Percentiles rank a stretch among this genome's conserved stretches.
These are phyloP conservation scores for Coluber constrictor DNA, from an alignment of 2,797 vertebrate genomes.

Conservation along the genomic window DNA sequence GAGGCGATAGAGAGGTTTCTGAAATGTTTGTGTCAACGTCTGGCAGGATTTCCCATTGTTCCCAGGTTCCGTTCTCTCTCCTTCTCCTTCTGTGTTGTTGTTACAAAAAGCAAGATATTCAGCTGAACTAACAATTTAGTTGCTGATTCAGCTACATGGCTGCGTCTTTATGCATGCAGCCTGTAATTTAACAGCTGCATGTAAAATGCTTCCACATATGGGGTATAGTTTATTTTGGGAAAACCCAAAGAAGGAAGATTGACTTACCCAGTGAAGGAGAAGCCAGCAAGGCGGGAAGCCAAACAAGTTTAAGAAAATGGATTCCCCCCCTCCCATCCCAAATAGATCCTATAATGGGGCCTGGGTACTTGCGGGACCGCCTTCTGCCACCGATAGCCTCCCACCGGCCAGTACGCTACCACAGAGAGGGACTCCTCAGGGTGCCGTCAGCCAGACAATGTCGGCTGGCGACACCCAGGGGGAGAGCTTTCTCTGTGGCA, in stretches of 20 bases:
- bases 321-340: neutral
- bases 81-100: neutral
- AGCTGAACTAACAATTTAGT: neutral
- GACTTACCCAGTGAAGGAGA: neutral
- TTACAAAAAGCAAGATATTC: neutral
- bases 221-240: neutral
- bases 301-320: neutral
- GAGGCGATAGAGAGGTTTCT: no score
- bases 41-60: neutral
- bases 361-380: no score
- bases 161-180: neutral
- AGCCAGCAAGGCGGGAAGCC: neutral
- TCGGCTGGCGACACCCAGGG: no score
- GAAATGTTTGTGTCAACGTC: fast-evolving
- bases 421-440: no score
- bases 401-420: no score
- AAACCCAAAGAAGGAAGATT: neutral
- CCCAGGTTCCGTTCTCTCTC: neutral
- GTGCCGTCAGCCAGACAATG: no score
- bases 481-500: no score
- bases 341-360: neutral
- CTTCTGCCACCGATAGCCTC: no score
- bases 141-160: neutral
- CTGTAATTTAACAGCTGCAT: neutral
- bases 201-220: neutral